Evolutionary conservation across 2,113 vertebrate genomes (phyloP).

Genomic region (Alces alces): DNA sequence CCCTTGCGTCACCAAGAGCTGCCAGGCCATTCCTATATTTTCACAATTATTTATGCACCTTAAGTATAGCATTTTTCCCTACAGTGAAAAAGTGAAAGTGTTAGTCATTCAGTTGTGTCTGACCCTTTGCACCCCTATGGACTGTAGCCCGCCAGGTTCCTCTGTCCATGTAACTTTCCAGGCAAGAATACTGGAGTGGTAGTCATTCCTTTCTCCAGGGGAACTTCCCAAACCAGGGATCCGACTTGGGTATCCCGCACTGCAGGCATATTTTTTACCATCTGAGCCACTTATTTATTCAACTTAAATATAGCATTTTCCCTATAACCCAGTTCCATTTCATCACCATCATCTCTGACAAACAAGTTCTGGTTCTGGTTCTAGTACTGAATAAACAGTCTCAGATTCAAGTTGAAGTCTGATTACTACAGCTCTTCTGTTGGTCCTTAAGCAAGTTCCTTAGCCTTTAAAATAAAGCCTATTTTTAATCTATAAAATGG

Average conservation of each 20-base stretch:
- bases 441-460: not conserved
- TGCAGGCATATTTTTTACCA: not conserved
- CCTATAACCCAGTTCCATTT: not conserved
- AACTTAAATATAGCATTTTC: not conserved
- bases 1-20: not conserved
- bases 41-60: not conserved
- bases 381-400: not conserved
- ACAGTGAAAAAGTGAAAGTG: not conserved
- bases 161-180: not conserved
- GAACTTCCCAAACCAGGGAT: not conserved
- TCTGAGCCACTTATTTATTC: not conserved
- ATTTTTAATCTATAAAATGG: not conserved
- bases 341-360: not conserved
- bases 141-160: not conserved
- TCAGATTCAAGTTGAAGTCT: not conserved
- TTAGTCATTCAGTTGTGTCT: not conserved
- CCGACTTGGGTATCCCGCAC: rapidly evolving
- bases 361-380: not conserved
- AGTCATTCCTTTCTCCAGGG: not conserved
- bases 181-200: not conserved
- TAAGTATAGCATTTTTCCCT: not conserved
- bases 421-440: not conserved
- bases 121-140: not conserved
- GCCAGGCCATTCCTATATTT: not conserved
- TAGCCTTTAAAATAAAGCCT: not conserved